phyloP scores from a whole-genome alignment of 2,888 invertebrate genomes.

The Caenorhabditis macrosperma region DNA sequence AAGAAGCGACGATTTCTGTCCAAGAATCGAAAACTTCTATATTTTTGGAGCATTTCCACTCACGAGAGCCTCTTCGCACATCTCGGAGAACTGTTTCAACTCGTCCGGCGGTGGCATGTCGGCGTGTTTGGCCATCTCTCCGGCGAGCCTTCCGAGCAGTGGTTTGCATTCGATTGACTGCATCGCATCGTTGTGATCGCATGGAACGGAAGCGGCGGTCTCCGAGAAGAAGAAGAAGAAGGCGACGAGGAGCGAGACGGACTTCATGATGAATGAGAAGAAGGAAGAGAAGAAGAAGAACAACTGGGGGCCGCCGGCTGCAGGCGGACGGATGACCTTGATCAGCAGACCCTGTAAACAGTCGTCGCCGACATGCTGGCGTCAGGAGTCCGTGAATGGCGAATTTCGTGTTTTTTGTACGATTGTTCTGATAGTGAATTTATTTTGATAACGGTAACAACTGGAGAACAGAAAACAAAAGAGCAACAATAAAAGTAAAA shows the following conservation, averaged over 20 bases:
- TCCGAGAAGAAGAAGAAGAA: not conserved
- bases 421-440: not conserved
- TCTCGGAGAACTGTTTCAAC: constrained; percentile 12
- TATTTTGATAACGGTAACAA: constrained; percentile 11
- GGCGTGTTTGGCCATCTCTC: constrained; percentile 39
- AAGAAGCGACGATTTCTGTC: not conserved
- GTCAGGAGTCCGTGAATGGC: constrained; percentile 5
- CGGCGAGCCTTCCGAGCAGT: constrained; percentile 22
- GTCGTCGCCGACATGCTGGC: constrained; percentile 37
- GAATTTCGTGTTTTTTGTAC: not conserved
- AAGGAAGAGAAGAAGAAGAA: constrained; percentile 18
- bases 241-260: not conserved
- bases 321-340: constrained; percentile 33
- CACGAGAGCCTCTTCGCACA: constrained; percentile 29
- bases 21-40: not conserved
- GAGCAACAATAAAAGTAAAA: constrained; percentile 27
- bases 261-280: constrained; percentile 20
- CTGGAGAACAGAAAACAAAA: constrained; percentile 11
- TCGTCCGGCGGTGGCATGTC: constrained; percentile 45
- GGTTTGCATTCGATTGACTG: constrained; percentile 48
- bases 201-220: constrained; percentile 25
- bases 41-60: not conserved
- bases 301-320: constrained; percentile 7
- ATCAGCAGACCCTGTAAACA: constrained; percentile 22
- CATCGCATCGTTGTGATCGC: constrained; percentile 43